phyloP scores from a whole-genome alignment of 2,888 invertebrate genomes.

The Lamproptera curius region DNA sequence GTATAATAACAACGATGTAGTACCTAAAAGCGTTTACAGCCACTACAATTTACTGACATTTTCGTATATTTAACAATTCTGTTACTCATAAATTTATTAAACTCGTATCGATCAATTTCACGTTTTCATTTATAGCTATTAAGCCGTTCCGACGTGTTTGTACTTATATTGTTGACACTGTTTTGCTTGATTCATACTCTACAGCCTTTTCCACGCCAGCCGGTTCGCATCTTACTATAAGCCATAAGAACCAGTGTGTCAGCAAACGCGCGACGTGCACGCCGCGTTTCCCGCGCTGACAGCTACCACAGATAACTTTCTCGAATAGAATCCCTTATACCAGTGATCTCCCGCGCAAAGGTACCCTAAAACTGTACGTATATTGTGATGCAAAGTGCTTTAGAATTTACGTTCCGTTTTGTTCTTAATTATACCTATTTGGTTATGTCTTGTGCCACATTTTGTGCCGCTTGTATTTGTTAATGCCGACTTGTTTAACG shows the following conservation, averaged over 20 bases:
- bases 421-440: conserved; percentile 23
- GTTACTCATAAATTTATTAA: no score
- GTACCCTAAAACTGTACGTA: conserved; percentile 35
- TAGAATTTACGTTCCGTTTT: conserved; percentile 14
- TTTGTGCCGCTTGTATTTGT: conserved; percentile 38
- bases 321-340: conserved; percentile 31
- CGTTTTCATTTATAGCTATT: neutral
- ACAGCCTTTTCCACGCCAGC: conserved; percentile 21
- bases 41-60: no score
- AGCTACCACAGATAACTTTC: conserved; percentile 40
- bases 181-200: conserved; percentile 7
- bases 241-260: conserved; percentile 42
- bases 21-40: no score
- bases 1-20: no score
- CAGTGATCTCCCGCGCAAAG: conserved; percentile 54
- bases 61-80: no score
- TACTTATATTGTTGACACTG: conserved; percentile 4
- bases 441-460: conserved; percentile 22
- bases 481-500: conserved; percentile 32
- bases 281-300: conserved; percentile 54
- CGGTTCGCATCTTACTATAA: conserved; percentile 20
- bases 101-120: no score
- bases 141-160: neutral
- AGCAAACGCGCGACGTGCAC: conserved; percentile 41
- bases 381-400: conserved; percentile 25